A percentile compares a stretch with the other conserved stretches of the same genome.
Conservation (phyloP, 2,113 vertebrate species). For the Anguilla japonica region DNA sequence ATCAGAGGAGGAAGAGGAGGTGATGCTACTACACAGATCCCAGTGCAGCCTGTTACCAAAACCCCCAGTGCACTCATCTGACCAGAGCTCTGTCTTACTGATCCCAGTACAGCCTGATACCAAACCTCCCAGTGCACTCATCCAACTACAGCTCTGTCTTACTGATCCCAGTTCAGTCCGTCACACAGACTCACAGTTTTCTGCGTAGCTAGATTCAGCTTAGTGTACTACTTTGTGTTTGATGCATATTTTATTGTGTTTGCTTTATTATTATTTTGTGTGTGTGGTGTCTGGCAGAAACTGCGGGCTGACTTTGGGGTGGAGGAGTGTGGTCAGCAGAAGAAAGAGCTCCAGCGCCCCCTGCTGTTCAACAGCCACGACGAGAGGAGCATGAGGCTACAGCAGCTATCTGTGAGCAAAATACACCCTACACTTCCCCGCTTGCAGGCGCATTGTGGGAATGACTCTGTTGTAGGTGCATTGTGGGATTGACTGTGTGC, state of each 20-base stretch:
- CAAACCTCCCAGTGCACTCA: not conserved
- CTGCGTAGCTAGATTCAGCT: not conserved
- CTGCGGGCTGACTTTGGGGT: conserved; percentile 45
- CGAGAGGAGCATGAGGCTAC: conserved; percentile 63
- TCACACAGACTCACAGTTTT: not conserved
- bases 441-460: too few relatives aligned
- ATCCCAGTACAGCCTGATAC: not conserved
- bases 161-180: not conserved
- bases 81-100: not conserved
- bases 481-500: too few relatives aligned
- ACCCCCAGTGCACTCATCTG: not conserved
- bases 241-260: not conserved
- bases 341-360: conserved; percentile 50
- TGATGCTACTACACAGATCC: conserved; percentile 20
- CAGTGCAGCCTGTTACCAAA: not conserved
- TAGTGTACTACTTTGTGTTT: not conserved
- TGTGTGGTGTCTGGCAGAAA: conserved; percentile 44
- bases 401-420: conserved; percentile 53
- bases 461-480: too few relatives aligned
- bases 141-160: not conserved
- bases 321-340: conserved; percentile 28
- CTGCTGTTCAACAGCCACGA: conserved; percentile 78
- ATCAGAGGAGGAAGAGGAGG: conserved; percentile 71
- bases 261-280: not conserved
- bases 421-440: not conserved